Evolutionary conservation across 2,888 invertebrate species (phyloP), one percentile per base, ranked within the genome.

Genomic region (Amaurobius ferox): DNA sequence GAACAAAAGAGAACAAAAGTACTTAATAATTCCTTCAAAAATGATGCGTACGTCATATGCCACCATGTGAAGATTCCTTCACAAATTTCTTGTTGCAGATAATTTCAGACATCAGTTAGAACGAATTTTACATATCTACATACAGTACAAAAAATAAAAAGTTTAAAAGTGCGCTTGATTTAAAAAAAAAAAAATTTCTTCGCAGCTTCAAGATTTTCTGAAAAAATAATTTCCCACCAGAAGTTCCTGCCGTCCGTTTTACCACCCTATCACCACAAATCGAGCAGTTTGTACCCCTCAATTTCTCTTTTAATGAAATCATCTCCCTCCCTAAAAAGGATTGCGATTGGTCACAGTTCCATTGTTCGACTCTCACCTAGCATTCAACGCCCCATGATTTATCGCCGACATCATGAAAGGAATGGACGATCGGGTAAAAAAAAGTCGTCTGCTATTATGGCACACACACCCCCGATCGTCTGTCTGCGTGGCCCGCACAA

Each of bases 361-460:
- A 44, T 85, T 85, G 83, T 85, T 70, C 40, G 28, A 61, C 44
- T 61, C 76, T 29, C 40, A 55, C 70, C 76, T 64, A 64, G 70
- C 81, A 44, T 76, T 83, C 81, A 83, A 64, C 81, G 81, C 76
- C 81, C 67, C 44, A 74, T 85, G 83, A 85, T 85, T 85, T 85
- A 85, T 85, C 77, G 83, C 67, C 64, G 64, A 61, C 76, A 28
- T 35, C 16, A 0, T 61, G 39, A 29, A 39, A 40, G 26, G 62
- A 40, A n/a, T 35, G 67, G 35, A 35, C 35, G 72, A 55, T 40
- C 48, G 66, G 44, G 28, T 32, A 40, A 48, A n/a, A 67, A 62
- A 71, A 64, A 61, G 68, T 67, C 74, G 80, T 73, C 73, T 73
- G 74, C 68, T 55, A 73, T 68, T 44, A 61, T 66, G 55, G 64